Evolutionary conservation across 2,888 invertebrate species (phyloP), one percentile per base, ranked within the genome.

Genomic region (Athetis lepigone): DNA sequence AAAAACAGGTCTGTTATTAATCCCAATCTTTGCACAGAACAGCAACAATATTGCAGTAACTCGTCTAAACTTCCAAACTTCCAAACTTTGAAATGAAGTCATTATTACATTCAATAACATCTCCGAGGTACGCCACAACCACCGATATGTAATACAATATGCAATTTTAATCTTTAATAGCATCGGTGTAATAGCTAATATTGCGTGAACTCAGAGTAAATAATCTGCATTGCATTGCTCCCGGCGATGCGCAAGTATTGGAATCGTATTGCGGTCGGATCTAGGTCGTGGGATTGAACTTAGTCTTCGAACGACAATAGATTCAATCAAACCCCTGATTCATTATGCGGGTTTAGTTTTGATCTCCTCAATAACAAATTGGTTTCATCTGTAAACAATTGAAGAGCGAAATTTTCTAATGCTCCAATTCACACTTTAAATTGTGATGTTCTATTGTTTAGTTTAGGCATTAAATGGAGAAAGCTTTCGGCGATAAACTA

Each of bases 261-360:
- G 84, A 88, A 88, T 87, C 86, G 87, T 85, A 88, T 88, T 88
- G 87, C 81, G 78, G 73, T 77, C 54, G 81, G 79, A 90, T 88
- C 85, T 92, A 86, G 91, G 91, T 88, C 90, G 89, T 82, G 80
- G 80, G 84, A 88, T 87, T 86, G 84, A 85, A 90, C 87, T 88
- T 85, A 82, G 75, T 70, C 74, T 81, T 70, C 47, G 74, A 74
- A 83, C 84, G 82, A 90, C 88, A 90, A 89, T 90, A 81, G 85
- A 86, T 90, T 89, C 87, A 86, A 89, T 92, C 87, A 85, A 85
- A 83, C 75, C 73, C 78, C 69, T 60, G 76, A 83, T 88, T 89
- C 85, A 89, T 90, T 90, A 88, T 85, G 79, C 85, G 79, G 82
- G 73, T 78, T 77, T 78, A 83, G 77, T 86, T 86, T 81, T 80